Conservation (phyloP, 2,113 vertebrate genomes). For the Campylomormyrus tamandua region DNA sequence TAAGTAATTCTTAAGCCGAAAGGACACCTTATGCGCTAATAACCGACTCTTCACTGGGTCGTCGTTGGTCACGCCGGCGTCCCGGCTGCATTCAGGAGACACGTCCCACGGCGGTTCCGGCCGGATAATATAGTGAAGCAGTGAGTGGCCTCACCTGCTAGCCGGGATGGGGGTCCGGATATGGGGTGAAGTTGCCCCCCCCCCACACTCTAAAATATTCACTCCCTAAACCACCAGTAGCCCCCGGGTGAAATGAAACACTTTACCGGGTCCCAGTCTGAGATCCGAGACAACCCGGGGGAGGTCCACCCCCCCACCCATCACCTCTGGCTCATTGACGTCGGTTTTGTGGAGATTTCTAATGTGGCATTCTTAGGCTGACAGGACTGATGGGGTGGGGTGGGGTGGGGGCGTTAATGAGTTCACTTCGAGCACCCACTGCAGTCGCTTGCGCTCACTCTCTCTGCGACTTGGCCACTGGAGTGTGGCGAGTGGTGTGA, state of each 20-base stretch:
- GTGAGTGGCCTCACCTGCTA: background rate
- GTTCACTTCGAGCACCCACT: slow-evolving; percentile 52
- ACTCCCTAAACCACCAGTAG: background rate
- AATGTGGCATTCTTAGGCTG: slow-evolving; percentile 46
- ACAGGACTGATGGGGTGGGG: slow-evolving; percentile 59
- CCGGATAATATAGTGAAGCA: background rate
- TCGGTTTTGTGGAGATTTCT: background rate
- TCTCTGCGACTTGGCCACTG: background rate
- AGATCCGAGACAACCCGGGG: background rate
- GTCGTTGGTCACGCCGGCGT: background rate
- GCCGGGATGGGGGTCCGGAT: background rate
- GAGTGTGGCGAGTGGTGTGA: slow-evolving; percentile 45
- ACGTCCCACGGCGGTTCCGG: background rate
- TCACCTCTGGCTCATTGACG: slow-evolving; percentile 6
- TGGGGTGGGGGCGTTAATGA: slow-evolving; percentile 52
- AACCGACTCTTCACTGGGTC: background rate
- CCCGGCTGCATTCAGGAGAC: background rate
- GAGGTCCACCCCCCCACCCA: background rate
- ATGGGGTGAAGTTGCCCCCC: background rate
- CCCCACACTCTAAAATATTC: background rate
- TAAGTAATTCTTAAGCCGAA: background rate
- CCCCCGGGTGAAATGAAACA: background rate
- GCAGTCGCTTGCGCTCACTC: slow-evolving; percentile 26
- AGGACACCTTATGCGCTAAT: background rate
- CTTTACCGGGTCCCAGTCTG: background rate